Evolutionary conservation across 2,888 invertebrate species (phyloP).

Genomic region (Ischnus inquisitorius): DNA sequence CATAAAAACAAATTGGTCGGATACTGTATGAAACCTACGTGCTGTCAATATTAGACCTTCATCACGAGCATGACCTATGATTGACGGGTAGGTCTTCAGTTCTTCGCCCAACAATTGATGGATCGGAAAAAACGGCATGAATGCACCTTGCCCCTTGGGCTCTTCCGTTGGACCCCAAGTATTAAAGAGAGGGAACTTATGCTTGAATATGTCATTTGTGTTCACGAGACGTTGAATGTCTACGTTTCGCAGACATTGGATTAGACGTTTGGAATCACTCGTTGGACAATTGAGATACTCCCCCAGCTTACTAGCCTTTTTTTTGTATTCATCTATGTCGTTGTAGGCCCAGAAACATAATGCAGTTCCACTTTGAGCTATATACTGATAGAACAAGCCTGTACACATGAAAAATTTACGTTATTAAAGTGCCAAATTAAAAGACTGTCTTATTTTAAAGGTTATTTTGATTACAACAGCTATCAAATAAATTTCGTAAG

Average conservation of each 20-base stretch:
- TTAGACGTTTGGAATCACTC: constrained; percentile 35
- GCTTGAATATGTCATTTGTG: constrained; percentile 3
- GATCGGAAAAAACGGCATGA: constrained; percentile 60
- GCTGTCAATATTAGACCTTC: constrained; percentile 66
- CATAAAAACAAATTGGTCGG: no score
- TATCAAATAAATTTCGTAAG: no score
- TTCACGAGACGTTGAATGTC: constrained; percentile 7
- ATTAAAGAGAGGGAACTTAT: background rate
- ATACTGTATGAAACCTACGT: constrained; percentile 15
- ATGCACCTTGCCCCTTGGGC: constrained; percentile 38
- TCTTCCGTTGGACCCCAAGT: constrained; percentile 65
- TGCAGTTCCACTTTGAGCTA: constrained; percentile 67
- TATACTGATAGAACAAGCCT: constrained; percentile 70
- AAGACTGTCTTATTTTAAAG: background rate
- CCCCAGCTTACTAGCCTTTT: constrained; percentile 51
- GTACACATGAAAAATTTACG: background rate
- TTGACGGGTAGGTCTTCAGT: constrained; percentile 61
- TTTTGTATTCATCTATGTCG: constrained; percentile 22
- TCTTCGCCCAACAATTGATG: background rate
- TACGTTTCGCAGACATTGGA: constrained; percentile 66
- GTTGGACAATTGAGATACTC: constrained; percentile 51
- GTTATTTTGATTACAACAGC: background rate
- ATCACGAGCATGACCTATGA: constrained; percentile 63
- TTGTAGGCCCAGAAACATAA: constrained; percentile 44
- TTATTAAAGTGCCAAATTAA: no score